Evolutionary conservation across 2,797 vertebrate species (phyloP), one percentile per base, ranked within the genome.

Genomic region (Paedocypris micromegethes): DNA sequence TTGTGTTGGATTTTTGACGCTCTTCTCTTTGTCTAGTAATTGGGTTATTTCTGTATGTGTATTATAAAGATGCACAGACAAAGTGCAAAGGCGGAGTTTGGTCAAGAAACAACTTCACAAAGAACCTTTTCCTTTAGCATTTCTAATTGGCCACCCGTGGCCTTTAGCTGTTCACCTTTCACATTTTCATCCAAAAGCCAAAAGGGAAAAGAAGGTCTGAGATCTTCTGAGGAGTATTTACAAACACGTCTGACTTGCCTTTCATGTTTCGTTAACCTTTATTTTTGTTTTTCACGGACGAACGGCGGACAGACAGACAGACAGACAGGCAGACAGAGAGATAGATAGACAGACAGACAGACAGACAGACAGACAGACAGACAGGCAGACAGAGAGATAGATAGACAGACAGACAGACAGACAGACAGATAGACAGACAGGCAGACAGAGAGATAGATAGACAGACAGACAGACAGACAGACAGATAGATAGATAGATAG

Each of bases 71-170:
- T 62, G 66, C 62, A 69, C 59, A 65, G 65, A 68, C 66, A 74
- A 58, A 73, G 65, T 73, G 45, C 37, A 43, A 68, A 75, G 64
- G 67, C 55, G 61, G 66, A 68, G 62, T 70, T 73, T 70, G 68
- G 69, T 72, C 69, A 68, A 70, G 66, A 70, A 65, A 72, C 72
- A 69, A 47, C 65, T 64, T 47, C 55, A 72, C 74, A 80, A 73
- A 77, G 72, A 75, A 71, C 51, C 56, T 67, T 80, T 73, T 58
- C 65, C 62, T 61, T 70, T 68, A 63, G 72, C 74, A 65, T 74
- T 62, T 64, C 72, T 80, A 77, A 79, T 79, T 78, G 78, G 75
- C 79, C 78, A 80, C 79, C 81, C 77, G 77, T 72, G 71, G 75
- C 68, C 72, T 66, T 60, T 77, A 67, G 52, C 71, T 72, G 74